phyloP scores from a whole-genome alignment of 2,797 vertebrate species.

The Parauchenoglanis ngamensis region DNA sequence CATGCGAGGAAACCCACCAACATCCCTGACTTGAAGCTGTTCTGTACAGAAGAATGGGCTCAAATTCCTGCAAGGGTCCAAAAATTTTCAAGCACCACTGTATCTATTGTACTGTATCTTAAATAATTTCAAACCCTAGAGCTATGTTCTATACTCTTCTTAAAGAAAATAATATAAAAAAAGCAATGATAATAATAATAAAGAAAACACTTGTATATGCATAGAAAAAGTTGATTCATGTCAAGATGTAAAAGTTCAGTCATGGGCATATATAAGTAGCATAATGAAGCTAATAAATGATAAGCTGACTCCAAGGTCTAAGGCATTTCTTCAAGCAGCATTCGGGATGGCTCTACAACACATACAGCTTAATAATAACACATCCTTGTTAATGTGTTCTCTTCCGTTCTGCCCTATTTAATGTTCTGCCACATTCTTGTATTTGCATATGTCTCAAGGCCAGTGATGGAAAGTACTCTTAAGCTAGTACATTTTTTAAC shows the following conservation, averaged over 20 bases:
- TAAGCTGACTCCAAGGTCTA: conserved; percentile 1
- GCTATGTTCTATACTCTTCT: not conserved
- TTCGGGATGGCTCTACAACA: not conserved
- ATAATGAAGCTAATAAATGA: conserved; percentile 13
- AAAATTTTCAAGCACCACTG: too few species aligned
- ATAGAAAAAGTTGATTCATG: not conserved
- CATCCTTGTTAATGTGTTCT: not conserved
- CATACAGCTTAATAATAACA: not conserved
- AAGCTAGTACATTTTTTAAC: too few species aligned
- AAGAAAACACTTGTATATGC: not conserved
- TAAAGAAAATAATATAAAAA: not conserved
- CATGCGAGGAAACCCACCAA: too few species aligned
- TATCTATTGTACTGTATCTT: not conserved
- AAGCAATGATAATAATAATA: not conserved
- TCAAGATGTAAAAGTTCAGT: not conserved
- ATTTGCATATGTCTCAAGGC: conserved; percentile 3
- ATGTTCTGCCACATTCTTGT: not conserved
- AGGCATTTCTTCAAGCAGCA: not conserved
- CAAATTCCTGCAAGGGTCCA: too few species aligned
- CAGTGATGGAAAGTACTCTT: not conserved
- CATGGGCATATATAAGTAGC: not conserved
- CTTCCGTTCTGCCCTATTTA: not conserved
- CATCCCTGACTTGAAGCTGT: too few species aligned
- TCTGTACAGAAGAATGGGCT: too few species aligned
- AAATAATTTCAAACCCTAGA: not conserved